Evolutionary conservation across 2,888 invertebrate species (phyloP).

Genomic region (Saturnia japonica): DNA sequence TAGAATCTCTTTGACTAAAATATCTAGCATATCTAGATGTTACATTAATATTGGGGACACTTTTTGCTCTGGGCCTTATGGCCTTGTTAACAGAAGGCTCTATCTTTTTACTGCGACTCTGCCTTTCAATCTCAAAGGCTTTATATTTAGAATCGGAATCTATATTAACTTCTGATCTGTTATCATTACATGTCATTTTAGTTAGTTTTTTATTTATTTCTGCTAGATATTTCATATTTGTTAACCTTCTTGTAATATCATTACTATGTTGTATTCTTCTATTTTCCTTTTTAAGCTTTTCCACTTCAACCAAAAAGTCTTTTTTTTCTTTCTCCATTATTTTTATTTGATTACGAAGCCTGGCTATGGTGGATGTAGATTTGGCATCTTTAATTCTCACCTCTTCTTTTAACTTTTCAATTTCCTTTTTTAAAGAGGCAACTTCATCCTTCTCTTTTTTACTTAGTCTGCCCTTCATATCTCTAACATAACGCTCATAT

Average conservation of each 20-base stretch:
- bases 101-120: conserved; percentile 55
- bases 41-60: conserved; percentile 76
- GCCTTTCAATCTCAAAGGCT: conserved; percentile 69
- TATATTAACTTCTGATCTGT: conserved; percentile 50
- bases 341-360: conserved; percentile 88
- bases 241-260: conserved; percentile 77
- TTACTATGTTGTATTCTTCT: conserved; percentile 83
- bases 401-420: conserved; percentile 85
- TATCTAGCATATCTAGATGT: conserved; percentile 78
- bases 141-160: conserved; percentile 66
- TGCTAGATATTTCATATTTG: conserved; percentile 88
- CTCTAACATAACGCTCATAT: conserved; percentile 85
- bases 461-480: conserved; percentile 84
- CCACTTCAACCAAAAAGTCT: conserved; percentile 84
- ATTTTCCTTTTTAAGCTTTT: conserved; percentile 85
- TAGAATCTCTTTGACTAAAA: conserved; percentile 71
- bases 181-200: conserved; percentile 57
- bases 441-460: conserved; percentile 88
- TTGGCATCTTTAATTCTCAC: conserved; percentile 87
- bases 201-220: conserved; percentile 85
- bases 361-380: conserved; percentile 86
- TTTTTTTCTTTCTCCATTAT: conserved; percentile 87
- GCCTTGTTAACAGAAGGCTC: conserved; percentile 38
- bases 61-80: conserved; percentile 67
- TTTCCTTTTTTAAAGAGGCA: conserved; percentile 83